phyloP scores from a whole-genome alignment of 2,113 vertebrate genomes.

The Irena cyanogastra region DNA sequence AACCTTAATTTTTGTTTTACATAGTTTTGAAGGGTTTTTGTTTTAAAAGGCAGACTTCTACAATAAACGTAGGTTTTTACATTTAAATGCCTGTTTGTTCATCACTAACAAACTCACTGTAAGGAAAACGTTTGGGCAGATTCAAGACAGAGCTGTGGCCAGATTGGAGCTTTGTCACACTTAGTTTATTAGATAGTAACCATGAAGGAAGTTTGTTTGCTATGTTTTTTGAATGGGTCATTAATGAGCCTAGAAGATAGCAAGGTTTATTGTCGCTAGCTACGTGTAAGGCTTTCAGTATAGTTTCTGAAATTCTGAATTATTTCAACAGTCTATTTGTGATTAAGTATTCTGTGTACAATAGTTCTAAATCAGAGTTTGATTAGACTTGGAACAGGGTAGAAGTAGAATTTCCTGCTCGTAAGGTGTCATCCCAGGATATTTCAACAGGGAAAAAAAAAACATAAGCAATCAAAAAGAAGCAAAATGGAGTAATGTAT shows the following conservation, averaged over 20 bases:
- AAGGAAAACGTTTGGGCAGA: neutral
- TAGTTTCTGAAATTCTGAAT: neutral
- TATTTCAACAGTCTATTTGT: neutral
- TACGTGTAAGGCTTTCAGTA: rapidly evolving
- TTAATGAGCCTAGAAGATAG: neutral
- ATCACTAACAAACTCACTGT: neutral
- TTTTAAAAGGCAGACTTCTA: neutral
- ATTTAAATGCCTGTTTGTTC: neutral
- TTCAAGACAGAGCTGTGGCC: neutral
- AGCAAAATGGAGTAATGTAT: neutral
- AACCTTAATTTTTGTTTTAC: neutral
- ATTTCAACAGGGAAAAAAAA: neutral
- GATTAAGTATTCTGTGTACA: neutral
- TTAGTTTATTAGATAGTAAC: neutral
- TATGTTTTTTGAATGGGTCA: neutral
- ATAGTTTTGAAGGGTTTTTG: neutral
- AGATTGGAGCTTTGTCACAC: neutral
- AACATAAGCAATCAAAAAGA: neutral
- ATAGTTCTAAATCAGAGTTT: neutral
- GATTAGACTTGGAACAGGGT: neutral
- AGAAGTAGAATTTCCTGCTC: neutral
- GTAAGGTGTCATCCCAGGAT: neutral
- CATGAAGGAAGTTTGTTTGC: neutral
- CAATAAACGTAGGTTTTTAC: neutral
- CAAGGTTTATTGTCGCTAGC: neutral